phyloP scores from a whole-genome alignment of 1,140 invertebrate genomes.

The Rhopalosiphum padi region DNA sequence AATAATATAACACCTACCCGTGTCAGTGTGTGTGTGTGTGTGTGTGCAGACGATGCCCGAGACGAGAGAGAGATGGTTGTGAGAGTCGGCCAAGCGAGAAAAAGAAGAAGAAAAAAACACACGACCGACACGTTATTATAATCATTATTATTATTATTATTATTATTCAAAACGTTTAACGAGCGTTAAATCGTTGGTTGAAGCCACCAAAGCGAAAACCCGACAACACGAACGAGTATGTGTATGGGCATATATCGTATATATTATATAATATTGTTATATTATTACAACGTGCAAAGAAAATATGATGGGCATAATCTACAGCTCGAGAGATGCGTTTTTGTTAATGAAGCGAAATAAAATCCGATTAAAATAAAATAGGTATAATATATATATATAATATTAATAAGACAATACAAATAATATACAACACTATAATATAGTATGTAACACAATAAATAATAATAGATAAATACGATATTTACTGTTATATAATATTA shows the following conservation, averaged over 20 bases:
- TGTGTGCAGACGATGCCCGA: too few relatives aligned
- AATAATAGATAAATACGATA: neutral
- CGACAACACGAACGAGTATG: neutral
- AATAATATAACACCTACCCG: slow-evolving; percentile 53
- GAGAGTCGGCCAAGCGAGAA: neutral
- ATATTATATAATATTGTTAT: neutral
- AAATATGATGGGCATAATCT: neutral
- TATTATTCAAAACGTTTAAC: slow-evolving; percentile 25
- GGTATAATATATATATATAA: neutral
- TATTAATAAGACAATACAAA: neutral
- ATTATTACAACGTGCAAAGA: neutral
- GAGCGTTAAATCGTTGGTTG: neutral
- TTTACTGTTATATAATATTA: neutral
- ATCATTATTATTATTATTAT: slow-evolving; percentile 29
- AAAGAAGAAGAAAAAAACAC: neutral
- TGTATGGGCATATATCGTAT: neutral
- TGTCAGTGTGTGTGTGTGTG: neutral
- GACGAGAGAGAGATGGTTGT: neutral
- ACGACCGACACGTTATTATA: neutral
- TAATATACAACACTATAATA: too few relatives aligned
- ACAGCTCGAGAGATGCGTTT: neutral
- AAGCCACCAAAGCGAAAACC: slow-evolving; percentile 12
- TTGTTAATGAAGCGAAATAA: neutral
- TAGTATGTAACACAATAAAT: neutral
- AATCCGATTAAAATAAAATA: neutral